Percentiles rank a stretch among this genome's conserved stretches.
Conservation (phyloP, 2,113 vertebrate species). For the Leucoraja erinaceus region DNA sequence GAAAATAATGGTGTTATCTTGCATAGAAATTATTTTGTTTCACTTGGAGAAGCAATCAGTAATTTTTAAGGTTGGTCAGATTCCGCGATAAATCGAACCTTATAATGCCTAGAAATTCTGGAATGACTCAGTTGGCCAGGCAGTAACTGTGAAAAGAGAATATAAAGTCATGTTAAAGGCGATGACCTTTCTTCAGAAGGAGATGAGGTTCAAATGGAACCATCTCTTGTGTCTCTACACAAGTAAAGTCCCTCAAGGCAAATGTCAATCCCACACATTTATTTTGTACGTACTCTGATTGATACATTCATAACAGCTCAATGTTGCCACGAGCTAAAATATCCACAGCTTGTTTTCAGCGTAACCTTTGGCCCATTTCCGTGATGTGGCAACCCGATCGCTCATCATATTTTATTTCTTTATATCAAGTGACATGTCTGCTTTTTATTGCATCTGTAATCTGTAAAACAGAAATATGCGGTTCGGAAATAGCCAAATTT, state of each 20-base stretch:
- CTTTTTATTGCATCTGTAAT: slow-evolving; percentile 23
- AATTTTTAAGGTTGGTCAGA: background rate
- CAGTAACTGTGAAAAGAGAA: too few species aligned
- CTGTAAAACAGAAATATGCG: background rate
- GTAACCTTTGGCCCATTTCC: slow-evolving; percentile 22
- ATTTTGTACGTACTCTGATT: background rate
- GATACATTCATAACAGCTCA: background rate
- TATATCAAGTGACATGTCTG: background rate
- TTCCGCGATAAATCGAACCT: background rate
- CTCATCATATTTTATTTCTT: background rate
- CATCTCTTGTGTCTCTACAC: too few species aligned
- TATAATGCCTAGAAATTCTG: background rate
- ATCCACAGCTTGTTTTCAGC: background rate
- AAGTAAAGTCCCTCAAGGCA: background rate
- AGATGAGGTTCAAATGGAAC: too few species aligned
- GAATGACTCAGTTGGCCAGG: too few species aligned
- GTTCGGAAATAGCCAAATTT: slow-evolving; percentile 15
- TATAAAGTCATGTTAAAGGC: too few species aligned
- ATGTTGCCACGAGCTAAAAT: background rate
- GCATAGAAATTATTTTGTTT: background rate
- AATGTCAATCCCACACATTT: background rate
- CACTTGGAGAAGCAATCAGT: background rate
- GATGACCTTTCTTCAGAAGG: too few species aligned
- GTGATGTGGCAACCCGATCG: background rate
- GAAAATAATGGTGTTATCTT: background rate